Evolutionary conservation across 2,888 invertebrate species (phyloP), one percentile per base, ranked within the genome.

Genomic region (Blera fallax): DNA sequence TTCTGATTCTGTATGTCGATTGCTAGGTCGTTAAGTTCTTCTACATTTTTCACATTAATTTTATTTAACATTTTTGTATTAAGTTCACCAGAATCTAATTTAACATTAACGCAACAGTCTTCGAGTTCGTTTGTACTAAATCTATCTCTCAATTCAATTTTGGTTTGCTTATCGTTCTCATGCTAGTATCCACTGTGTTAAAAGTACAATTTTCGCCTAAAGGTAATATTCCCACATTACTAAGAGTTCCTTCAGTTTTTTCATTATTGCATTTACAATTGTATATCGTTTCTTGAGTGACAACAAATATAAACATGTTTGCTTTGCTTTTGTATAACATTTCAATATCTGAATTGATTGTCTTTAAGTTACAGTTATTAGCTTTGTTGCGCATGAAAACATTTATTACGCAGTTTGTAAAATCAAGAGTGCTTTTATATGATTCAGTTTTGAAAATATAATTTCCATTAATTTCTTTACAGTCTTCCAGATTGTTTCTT

Each of bases 1-100:
- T 67, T 72, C 60, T 60, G 60, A 27, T 60, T 72, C 34, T 72
- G 50, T 34, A 60, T 72, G 37, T 50, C 16, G n/a, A 72, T 72
- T 32, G 60, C 45, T 50, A 60, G 14, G 16, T 60, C 60, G 32
- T 70, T 29, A 14, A 70, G 14, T 54, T 54, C 69, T 29, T 70
- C 56, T 27, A 54, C 18, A 27, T 56, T 45, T 50, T 58, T 45
- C 10, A 60, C 14, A 14, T 70, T 70, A 32, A 56, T 48, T 45
- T 70, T 70, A 29, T 40, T 48, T 6, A 65, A 29, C 16, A 16
- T 16, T 45, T 48, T 34, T 34, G 18, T 34, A 14, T 32, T 16
- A 3, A 56, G n/a, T 43, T 64, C 14, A 48, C 32, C 48, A 6
- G 32, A 14, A 6, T 50, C 50, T 50, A 65, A 32, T 65, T 45